Evolutionary conservation across 2,113 vertebrate genomes (phyloP), one percentile per base, ranked within the genome.

Genomic region (Chloropsis cyanopogon): DNA sequence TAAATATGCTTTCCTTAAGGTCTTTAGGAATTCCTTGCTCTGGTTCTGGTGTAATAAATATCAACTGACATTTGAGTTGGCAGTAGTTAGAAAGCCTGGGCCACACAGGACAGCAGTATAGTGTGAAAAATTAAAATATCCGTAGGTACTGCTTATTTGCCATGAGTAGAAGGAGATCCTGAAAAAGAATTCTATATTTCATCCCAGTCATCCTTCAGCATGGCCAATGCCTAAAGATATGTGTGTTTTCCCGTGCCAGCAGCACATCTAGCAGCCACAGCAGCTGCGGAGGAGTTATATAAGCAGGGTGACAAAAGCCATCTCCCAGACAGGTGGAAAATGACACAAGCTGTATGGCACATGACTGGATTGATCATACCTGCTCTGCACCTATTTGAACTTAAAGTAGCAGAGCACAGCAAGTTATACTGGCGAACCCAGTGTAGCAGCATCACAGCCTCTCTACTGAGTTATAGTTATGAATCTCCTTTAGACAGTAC

Each of bases 111-210:
- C 76, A 87, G 66, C 39, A 53, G 53, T 47, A 29, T 5, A 77
- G 70, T 15, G 57, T 90, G 66, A 94, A 82, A 92, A 93, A 87
- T 90, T 65, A 81, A 93, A 91, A 75, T 69, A 76, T 84, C 78
- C 11, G 1, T 44, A 54, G 57, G 37, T 92, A 5, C 41, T 68
- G 75, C 57, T 88, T 91, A 49, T 93, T 94, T 94, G 61, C 75
- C 85, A 33, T 2, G 4, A 92, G 84, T 17, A 86, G 82, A 91
- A 78, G 75, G 60, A 85, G 87, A 92, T 89, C 65, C 83, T 71
- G 80, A 57, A 93, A 96, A 94, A 95, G 19, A 94, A 95, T 92
- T 94, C 81, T 72, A 1, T 87, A 68, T 95, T 95, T 95, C 78
- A 91, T 64, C 77, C 47, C 70, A 56, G 7, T 77, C 90, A 85